Evolutionary conservation across 2,113 vertebrate species (phyloP).

Genomic region (Hystrix cristata): DNA sequence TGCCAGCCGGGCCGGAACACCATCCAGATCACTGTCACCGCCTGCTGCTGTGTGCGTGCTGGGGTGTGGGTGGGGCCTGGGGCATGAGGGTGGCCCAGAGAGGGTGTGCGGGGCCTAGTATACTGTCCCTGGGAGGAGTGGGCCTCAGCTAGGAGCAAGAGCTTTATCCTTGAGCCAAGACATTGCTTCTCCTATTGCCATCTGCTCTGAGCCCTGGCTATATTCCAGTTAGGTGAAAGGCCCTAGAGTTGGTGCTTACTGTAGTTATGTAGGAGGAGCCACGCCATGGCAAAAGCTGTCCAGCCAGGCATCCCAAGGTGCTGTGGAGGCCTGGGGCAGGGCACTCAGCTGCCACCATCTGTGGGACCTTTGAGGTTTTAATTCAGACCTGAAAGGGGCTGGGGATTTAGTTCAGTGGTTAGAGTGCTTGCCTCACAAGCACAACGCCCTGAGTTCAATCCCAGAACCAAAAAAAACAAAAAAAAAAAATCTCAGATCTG

Average conservation of each 20-base stretch:
- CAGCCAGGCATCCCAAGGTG: background rate
- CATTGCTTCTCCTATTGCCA: background rate
- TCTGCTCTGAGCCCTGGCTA: too few species aligned
- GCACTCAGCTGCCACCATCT: accelerated
- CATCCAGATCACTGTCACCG: conserved; percentile 97
- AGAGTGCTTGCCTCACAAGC: too few species aligned
- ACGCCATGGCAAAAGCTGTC: background rate
- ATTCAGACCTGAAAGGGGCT: background rate
- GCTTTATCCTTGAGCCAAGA: background rate
- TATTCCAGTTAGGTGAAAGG: background rate
- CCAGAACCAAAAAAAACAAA: too few species aligned
- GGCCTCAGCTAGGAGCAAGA: background rate
- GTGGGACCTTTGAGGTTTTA: background rate
- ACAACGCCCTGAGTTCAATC: too few species aligned
- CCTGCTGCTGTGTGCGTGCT: conserved; percentile 96
- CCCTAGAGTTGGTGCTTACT: background rate
- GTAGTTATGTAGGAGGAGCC: background rate
- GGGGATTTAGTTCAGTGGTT: too few species aligned
- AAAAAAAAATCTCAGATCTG: background rate
- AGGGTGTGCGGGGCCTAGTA: too few species aligned
- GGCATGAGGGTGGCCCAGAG: background rate
- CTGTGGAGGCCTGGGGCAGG: background rate
- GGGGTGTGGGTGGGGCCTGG: background rate
- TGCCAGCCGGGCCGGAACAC: conserved; percentile 98
- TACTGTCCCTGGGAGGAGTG: background rate